Percentiles rank a stretch among this genome's conserved stretches.
phyloP scores from a whole-genome alignment of 2,888 invertebrate genomes.

The Polyommatus iphigenia region DNA sequence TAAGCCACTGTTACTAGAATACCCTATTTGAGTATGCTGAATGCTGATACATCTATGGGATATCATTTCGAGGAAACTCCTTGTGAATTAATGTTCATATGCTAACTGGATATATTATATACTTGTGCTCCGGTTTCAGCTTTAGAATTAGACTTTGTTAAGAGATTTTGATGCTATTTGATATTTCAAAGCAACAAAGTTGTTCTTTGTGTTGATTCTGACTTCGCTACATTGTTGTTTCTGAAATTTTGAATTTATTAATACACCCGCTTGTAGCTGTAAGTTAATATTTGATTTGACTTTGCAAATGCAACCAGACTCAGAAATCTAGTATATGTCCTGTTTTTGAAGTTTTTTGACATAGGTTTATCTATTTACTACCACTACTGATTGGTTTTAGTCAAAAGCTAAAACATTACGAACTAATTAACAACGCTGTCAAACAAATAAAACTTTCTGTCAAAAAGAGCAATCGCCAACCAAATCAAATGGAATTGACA shows the following conservation, averaged over 20 bases:
- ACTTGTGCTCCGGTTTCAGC: neutral
- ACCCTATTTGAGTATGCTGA: neutral
- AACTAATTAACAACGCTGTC: no score
- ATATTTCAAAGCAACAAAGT: slow-evolving; percentile 17
- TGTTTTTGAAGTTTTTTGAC: no score
- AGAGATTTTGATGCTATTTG: slow-evolving; percentile 13
- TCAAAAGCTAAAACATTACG: no score
- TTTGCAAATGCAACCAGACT: no score
- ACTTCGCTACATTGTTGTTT: neutral
- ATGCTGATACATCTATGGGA: neutral
- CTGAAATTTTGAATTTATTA: neutral
- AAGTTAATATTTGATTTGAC: neutral
- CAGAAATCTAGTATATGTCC: no score
- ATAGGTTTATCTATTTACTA: no score
- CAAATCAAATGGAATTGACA: no score
- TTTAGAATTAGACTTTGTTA: slow-evolving; percentile 12
- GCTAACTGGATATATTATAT: neutral
- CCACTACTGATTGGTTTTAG: no score
- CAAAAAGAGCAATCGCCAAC: no score
- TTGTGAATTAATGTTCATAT: neutral
- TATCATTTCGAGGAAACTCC: slow-evolving; percentile 2
- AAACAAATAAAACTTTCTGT: no score
- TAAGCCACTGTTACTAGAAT: neutral
- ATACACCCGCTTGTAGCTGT: neutral
- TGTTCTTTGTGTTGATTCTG: slow-evolving; percentile 10